Percentiles rank a stretch among this genome's conserved stretches.
phyloP scores from a whole-genome alignment of 23 tunicate genomes.

The Aplidium turbinatum region DNA sequence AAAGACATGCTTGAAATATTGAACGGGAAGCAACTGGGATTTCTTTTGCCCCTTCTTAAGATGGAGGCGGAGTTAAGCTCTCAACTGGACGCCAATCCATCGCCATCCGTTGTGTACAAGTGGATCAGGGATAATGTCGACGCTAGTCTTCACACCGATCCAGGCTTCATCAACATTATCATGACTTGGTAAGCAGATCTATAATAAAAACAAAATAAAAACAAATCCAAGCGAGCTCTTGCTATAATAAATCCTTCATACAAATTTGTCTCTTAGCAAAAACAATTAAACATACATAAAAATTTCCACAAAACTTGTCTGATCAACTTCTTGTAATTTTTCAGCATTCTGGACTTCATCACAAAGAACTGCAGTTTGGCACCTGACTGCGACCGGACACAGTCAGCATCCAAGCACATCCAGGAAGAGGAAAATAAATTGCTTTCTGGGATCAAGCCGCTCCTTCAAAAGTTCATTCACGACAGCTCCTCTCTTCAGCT shows the following conservation, averaged over 20 bases:
- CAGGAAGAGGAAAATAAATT: conserved; percentile 63
- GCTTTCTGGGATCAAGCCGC: conserved; percentile 39
- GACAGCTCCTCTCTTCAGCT: conserved; percentile 52
- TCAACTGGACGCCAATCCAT: conserved; percentile 42
- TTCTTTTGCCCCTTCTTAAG: conserved; percentile 60
- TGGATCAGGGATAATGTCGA: conserved; percentile 68
- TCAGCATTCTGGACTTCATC: conserved; percentile 62
- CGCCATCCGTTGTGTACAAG: conserved; percentile 41
- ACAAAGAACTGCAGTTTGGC: conserved; percentile 47
- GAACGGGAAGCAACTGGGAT: conserved; percentile 55
- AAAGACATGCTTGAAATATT: conserved; percentile 50
- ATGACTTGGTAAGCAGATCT: conserved; percentile 49
- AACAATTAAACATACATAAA: background rate
- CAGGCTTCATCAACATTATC: conserved; percentile 52
- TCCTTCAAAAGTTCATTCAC: conserved; percentile 74
- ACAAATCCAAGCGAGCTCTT: background rate
- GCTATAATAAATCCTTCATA: background rate
- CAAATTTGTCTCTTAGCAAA: background rate
- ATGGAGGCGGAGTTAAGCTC: conserved; percentile 48
- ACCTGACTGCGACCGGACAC: conserved; percentile 33
- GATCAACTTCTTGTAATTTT: background rate
- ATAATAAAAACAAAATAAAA: background rate
- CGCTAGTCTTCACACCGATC: conserved; percentile 44
- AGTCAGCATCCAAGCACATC: conserved; percentile 36
- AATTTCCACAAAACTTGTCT: no score